These are phyloP conservation scores for Ceryle rudis DNA, from an alignment of 2,797 vertebrate species.

Conservation along the genomic window DNA sequence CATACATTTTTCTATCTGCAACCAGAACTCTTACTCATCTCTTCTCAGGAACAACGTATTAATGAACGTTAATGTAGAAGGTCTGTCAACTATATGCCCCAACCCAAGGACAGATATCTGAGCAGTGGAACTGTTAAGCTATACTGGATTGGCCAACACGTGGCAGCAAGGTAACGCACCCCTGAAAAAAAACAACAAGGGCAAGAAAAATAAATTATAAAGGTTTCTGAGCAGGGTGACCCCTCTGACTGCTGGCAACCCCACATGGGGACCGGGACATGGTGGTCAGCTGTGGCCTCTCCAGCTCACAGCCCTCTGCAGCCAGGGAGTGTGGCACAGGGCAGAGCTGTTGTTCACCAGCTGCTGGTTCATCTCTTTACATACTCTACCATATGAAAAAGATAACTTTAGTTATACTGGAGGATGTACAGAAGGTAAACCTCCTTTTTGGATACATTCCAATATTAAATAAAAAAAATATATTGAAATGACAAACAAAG, in stretches of 20 bases:
- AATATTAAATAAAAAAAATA: neutral
- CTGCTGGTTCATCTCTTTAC: neutral
- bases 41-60: neutral
- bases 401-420: neutral
- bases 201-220: neutral
- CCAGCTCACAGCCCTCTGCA: accelerated
- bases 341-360: neutral
- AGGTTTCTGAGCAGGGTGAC: neutral
- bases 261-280: accelerated
- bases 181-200: neutral
- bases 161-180: neutral
- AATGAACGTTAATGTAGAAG: accelerated
- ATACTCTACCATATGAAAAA: neutral
- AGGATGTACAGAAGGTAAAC: neutral
- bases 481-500: neutral
- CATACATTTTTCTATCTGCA: neutral
- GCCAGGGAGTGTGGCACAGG: accelerated
- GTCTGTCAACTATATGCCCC: accelerated
- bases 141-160: neutral
- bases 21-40: neutral
- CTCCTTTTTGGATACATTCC: neutral
- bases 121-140: neutral
- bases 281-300: accelerated
- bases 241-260: accelerated
- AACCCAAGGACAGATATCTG: neutral